Percentiles rank a stretch among this genome's conserved stretches.
phyloP scores from a whole-genome alignment of 92 coral and sea anemone species.

The Palythoa grandiflora region DNA sequence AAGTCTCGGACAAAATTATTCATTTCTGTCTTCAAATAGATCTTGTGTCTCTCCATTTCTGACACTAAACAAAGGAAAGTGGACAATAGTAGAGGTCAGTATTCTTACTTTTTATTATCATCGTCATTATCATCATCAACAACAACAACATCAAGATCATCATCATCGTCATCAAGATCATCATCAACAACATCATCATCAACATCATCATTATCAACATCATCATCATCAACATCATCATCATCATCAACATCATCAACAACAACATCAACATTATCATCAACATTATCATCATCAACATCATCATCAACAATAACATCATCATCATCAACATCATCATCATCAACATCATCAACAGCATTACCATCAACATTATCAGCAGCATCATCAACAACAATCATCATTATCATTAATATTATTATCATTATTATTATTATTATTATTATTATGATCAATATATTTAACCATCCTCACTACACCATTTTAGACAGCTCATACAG shows the following conservation, averaged over 20 bases:
- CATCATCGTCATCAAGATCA: not conserved
- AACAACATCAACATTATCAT: not conserved
- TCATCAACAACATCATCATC: not conserved
- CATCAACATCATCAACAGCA: not conserved
- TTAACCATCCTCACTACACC: not conserved
- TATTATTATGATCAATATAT: not conserved
- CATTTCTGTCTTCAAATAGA: slow-evolving; percentile 18
- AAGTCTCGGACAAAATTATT: slow-evolving; percentile 10
- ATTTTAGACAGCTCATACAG: too few species aligned
- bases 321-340: not conserved
- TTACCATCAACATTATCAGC: not conserved
- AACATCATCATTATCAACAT: too few species aligned
- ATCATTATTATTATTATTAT: too few species aligned
- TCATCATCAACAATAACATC: not conserved
- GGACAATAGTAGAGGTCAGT: not conserved
- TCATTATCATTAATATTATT: too few species aligned
- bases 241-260: too few species aligned
- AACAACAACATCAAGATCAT: not conserved
- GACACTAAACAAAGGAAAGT: not conserved
- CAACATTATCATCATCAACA: not conserved
- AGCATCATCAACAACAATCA: not conserved
- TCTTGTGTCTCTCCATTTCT: slow-evolving; percentile 13
- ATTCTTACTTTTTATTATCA: not conserved
- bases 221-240: too few species aligned
- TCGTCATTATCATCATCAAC: not conserved